Evolutionary conservation across 1,140 invertebrate genomes (phyloP).

Genomic region (Platorchestia sp.): DNA sequence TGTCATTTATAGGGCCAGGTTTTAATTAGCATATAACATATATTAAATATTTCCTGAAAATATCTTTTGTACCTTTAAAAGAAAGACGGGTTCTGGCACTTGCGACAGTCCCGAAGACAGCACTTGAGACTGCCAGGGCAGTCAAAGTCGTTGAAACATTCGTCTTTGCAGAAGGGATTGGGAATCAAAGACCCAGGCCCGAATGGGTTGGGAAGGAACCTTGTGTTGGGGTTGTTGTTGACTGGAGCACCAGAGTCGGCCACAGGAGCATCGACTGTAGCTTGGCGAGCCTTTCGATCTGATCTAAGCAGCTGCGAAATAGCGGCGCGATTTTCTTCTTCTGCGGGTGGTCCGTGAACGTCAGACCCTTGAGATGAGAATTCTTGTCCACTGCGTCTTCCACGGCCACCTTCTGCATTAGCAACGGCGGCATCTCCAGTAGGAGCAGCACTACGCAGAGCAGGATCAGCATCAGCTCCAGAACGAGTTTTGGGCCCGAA

Average conservation of each 20-base stretch:
- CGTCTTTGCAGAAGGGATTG: conserved; percentile 54
- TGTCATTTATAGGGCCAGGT: not conserved
- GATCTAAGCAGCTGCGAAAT: not conserved
- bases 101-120: conserved; percentile 55
- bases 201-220: conserved; percentile 56
- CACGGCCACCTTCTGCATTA: not conserved
- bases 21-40: not conserved
- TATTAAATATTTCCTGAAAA: not conserved
- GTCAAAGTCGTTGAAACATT: conserved; percentile 61
- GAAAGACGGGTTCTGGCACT: conserved; percentile 55
- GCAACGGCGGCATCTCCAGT: not conserved
- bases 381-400: not conserved
- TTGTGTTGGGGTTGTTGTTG: conserved; percentile 23
- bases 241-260: not conserved
- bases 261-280: not conserved
- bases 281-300: not conserved
- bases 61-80: not conserved
- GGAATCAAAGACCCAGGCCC: not conserved
- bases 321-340: not conserved
- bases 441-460: not conserved
- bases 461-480: not conserved
- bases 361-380: not conserved
- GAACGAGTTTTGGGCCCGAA: conserved; percentile 20
- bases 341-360: not conserved
- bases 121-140: conserved; percentile 61